Conservation (phyloP, 2,797 vertebrate species). For the Sylvilagus floridanus region DNA sequence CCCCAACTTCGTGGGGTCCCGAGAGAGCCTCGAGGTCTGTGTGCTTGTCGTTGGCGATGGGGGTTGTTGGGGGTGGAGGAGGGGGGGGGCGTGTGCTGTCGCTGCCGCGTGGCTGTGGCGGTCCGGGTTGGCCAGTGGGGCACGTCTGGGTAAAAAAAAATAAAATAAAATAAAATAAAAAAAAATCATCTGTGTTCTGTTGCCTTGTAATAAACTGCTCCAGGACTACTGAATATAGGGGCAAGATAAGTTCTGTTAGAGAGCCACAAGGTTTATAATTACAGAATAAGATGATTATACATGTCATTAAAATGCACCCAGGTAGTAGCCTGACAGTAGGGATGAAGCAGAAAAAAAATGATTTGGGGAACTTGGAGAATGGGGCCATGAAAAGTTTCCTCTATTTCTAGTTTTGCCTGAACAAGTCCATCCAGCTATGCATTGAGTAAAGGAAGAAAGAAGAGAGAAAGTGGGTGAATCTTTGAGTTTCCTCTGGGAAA, state of each 20-base stretch:
- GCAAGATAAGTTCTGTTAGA: background rate
- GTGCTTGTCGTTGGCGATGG: no score
- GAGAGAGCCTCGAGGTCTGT: no score
- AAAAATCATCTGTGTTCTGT: background rate
- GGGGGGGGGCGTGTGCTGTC: no score
- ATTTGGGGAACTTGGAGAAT: background rate
- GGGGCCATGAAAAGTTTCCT: background rate
- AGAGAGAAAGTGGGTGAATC: background rate
- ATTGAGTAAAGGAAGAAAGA: background rate
- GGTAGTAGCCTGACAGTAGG: background rate
- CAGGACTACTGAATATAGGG: background rate
- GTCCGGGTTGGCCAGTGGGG: no score
- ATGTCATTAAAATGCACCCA: slow-evolving; percentile 17
- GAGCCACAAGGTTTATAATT: background rate
- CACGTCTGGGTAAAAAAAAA: no score
- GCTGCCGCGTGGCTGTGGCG: no score
- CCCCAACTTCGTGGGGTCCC: no score
- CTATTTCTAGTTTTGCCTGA: background rate
- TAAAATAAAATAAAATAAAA: no score
- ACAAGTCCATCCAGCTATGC: background rate
- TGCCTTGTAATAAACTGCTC: background rate
- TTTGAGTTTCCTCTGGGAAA: slow-evolving; percentile 5
- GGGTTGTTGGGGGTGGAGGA: no score
- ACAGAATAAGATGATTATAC: background rate
- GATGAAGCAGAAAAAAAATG: background rate